These are phyloP conservation scores for Leptodactylus fuscus DNA, from an alignment of 2,113 vertebrate genomes.

Conservation along the genomic window DNA sequence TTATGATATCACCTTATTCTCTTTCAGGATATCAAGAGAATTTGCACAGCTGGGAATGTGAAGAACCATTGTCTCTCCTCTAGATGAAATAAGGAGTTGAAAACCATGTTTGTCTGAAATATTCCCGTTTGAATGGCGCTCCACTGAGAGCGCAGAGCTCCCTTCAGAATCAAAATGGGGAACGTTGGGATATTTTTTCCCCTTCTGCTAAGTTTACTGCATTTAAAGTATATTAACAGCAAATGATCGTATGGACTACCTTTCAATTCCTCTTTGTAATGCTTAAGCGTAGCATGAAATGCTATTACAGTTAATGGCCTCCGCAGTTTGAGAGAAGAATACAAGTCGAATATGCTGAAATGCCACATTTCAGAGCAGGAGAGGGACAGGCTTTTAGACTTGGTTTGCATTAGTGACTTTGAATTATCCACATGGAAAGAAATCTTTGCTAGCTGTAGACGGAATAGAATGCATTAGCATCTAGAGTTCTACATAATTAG, in stretches of 20 bases:
- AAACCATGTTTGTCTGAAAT: slow-evolving; percentile 14
- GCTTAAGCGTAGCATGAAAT: slow-evolving; percentile 45
- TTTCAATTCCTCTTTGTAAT: slow-evolving; percentile 54
- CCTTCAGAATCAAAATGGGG: slow-evolving; percentile 7
- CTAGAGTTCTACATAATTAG: not conserved
- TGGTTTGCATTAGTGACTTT: slow-evolving; percentile 37
- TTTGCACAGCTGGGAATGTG: not conserved
- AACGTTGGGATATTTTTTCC: slow-evolving; percentile 6
- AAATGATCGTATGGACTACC: slow-evolving; percentile 48
- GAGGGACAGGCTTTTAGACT: slow-evolving; percentile 24
- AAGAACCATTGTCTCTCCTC: not conserved
- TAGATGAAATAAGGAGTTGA: not conserved
- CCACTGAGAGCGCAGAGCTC: not conserved
- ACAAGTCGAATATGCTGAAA: slow-evolving; percentile 40
- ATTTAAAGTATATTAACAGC: slow-evolving; percentile 54
- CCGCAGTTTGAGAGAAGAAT: slow-evolving; percentile 38
- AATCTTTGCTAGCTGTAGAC: not conserved
- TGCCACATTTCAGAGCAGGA: slow-evolving; percentile 35
- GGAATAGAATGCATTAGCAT: not conserved
- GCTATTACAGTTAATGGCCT: slow-evolving; percentile 46
- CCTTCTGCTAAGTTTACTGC: slow-evolving; percentile 31
- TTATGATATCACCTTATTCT: not conserved
- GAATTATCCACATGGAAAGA: slow-evolving; percentile 21
- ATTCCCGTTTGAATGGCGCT: not conserved
- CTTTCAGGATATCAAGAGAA: not conserved